Percentiles rank a stretch among this genome's conserved stretches.
phyloP scores from a whole-genome alignment of 2,888 invertebrate genomes.

The Agrochola lota region DNA sequence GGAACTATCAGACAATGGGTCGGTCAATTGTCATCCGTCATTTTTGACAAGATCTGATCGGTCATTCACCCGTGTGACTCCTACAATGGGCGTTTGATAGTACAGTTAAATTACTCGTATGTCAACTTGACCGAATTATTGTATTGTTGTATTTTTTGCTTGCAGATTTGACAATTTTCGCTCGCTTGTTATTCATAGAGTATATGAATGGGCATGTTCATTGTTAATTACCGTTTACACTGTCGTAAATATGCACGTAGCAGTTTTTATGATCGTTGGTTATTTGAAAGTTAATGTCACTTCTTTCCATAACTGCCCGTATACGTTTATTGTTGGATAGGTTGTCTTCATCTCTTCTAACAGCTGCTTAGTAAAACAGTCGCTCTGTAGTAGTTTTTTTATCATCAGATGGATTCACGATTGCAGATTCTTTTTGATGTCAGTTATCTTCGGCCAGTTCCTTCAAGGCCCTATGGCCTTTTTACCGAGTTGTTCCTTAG shows the following conservation, averaged over 20 bases:
- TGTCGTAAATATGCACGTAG: slow-evolving; percentile 24
- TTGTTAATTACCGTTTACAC: slow-evolving; percentile 39
- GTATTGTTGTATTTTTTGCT: slow-evolving; percentile 55
- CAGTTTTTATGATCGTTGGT: slow-evolving; percentile 24
- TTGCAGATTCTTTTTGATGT: not conserved
- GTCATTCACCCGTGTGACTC: slow-evolving; percentile 46
- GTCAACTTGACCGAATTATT: slow-evolving; percentile 54
- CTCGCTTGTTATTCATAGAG: slow-evolving; percentile 30
- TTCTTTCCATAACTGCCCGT: slow-evolving; percentile 29
- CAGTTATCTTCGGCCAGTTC: not conserved
- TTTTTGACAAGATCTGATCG: slow-evolving; percentile 56
- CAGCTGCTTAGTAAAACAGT: not conserved
- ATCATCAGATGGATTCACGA: not conserved
- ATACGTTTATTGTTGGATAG: not conserved
- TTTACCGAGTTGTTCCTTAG: not conserved
- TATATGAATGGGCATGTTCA: slow-evolving; percentile 27
- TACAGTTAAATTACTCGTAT: slow-evolving; percentile 57
- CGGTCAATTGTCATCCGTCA: slow-evolving; percentile 52
- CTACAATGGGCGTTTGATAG: slow-evolving; percentile 56
- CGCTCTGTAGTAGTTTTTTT: not conserved
- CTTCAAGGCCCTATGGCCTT: not conserved
- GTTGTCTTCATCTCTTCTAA: not conserved
- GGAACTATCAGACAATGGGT: slow-evolving; percentile 47
- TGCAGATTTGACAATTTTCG: slow-evolving; percentile 24
- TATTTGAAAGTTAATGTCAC: slow-evolving; percentile 30